Evolutionary conservation across 1,140 invertebrate genomes (phyloP), one percentile per base, ranked within the genome.

Genomic region (Rhyzopertha dominica): DNA sequence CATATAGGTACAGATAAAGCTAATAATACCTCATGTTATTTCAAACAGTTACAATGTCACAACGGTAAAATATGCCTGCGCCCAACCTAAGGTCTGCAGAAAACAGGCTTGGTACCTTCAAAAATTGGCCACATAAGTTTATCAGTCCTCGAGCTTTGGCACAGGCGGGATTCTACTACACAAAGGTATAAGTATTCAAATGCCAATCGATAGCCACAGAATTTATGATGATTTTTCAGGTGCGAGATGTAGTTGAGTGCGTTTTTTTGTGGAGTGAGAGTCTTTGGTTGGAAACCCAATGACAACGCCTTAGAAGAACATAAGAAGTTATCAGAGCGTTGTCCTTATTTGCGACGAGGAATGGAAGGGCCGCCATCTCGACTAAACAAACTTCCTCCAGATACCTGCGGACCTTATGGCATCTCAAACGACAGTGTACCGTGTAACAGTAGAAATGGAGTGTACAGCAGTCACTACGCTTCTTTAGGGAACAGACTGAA

Each of bases 251-350:
- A 46, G 89, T 93, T 0, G 80, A 82, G 47, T 96, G 92, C 66
- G 83, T 84, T 25, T 92, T 87, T 67, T 95, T n/a, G 91, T 65
- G 77, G 80, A 26, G 80, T 90, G 9, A 87, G 90, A 65, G 80
- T 94, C 30, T 80, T 82, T 47, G 56, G 68, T 34, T 95, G 91
- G 91, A 79, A 83, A 47, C 70, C 70, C 43, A 80, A 79, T 8
- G 91, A 95, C 70, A 77, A 84, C 57, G 87, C 90, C 0, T 77
- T 83, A 58, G 71, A 70, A 8, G 90, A 95, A 61, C 92, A 95
- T 70, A 71, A 79, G 35, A 74, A 79, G 20, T 90, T 85, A 79
- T 83, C 82, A 9, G 80, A 82, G 2, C 74, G 81, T 32, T 93
- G 89, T 63, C 79, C 84, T n/a, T n/a, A 1, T 82, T 90, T 56